These are phyloP conservation scores for Propithecus perrieri DNA, from an alignment of 2,797 vertebrate species.

Conservation along the genomic window DNA sequence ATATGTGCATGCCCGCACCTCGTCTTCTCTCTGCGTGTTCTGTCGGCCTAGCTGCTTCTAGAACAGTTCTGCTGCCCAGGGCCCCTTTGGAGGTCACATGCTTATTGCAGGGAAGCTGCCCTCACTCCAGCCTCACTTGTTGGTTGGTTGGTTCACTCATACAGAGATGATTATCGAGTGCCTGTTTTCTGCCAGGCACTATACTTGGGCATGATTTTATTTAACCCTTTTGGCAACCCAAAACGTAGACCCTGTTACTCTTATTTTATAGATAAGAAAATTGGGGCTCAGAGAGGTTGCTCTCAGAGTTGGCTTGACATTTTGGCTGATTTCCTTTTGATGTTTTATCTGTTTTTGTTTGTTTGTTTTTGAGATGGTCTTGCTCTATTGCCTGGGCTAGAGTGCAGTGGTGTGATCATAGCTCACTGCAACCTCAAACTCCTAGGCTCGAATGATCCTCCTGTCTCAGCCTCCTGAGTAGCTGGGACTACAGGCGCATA, in stretches of 20 bases:
- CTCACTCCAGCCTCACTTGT: not conserved
- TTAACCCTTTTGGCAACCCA: not conserved
- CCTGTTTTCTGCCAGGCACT: not conserved
- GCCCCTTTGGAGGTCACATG: not conserved
- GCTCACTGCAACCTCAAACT: not conserved
- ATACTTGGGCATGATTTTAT: not conserved
- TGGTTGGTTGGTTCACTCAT: not conserved
- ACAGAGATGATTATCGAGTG: not conserved
- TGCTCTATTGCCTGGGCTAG: no score
- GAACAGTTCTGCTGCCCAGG: not conserved
- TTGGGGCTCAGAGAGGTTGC: not conserved
- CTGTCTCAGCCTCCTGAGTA: not conserved
- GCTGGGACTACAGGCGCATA: not conserved
- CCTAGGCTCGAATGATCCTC: not conserved
- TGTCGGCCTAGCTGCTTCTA: not conserved
- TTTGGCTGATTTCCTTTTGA: not conserved
- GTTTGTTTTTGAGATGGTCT: not conserved
- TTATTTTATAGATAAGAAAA: not conserved
- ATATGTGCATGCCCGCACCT: rapidly evolving
- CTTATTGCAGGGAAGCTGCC: not conserved
- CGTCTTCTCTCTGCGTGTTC: not conserved
- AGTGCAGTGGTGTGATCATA: not conserved
- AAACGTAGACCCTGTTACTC: not conserved
- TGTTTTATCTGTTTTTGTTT: not conserved
- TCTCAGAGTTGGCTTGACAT: not conserved